These are phyloP conservation scores for Pseudoatta argentina DNA, from an alignment of 1,140 invertebrate species.

Conservation along the genomic window DNA sequence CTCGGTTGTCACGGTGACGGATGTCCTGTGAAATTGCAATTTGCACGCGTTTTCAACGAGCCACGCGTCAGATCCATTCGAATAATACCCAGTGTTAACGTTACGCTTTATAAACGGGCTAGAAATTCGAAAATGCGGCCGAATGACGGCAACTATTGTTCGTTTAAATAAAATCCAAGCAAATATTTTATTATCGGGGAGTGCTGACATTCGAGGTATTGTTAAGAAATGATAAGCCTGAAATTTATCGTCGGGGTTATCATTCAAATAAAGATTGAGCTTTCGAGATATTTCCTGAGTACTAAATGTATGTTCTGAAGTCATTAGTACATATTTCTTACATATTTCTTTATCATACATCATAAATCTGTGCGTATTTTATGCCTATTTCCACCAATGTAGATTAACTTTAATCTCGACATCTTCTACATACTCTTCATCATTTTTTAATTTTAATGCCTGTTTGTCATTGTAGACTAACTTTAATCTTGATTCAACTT, in stretches of 20 bases:
- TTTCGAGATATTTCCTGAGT: not conserved
- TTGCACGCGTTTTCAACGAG: conserved; percentile 34
- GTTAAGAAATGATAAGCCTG: not conserved
- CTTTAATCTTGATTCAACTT: too few species aligned
- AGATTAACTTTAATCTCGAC: too few species aligned
- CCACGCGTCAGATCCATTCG: conserved; percentile 7
- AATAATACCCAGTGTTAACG: conserved; percentile 18
- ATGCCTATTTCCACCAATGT: too few species aligned
- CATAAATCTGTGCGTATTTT: not conserved
- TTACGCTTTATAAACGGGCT: not conserved
- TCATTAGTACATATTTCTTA: not conserved
- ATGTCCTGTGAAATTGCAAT: conserved; percentile 43
- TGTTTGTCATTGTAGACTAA: too few species aligned
- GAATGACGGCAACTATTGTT: conserved; percentile 1
- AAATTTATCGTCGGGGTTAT: not conserved
- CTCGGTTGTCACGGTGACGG: conserved; percentile 33
- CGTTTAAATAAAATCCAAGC: not conserved
- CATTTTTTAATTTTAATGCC: too few species aligned
- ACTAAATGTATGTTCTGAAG: not conserved
- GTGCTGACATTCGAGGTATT: not conserved
- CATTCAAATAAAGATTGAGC: not conserved
- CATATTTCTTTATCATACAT: not conserved
- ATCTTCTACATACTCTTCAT: too few species aligned
- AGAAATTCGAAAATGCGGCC: not conserved
- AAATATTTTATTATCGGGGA: not conserved